A percentile compares a stretch with the other conserved stretches of the same genome.
phyloP scores from a whole-genome alignment of 2,888 invertebrate species.

The Drosophila atripex region DNA sequence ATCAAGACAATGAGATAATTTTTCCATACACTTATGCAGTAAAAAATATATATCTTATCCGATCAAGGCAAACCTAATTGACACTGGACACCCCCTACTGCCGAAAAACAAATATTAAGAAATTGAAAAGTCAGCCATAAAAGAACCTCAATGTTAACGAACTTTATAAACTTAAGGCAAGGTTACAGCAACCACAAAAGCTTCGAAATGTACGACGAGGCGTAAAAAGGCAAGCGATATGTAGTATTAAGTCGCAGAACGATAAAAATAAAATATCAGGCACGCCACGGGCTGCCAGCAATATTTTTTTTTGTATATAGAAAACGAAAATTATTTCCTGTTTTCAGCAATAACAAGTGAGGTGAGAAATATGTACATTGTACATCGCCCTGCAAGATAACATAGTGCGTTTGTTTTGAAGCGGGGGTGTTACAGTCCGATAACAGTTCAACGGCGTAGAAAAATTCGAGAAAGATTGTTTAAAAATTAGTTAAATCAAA shows the following conservation, averaged over 20 bases:
- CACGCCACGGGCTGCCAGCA: slow-evolving; percentile 45
- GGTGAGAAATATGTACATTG: slow-evolving; percentile 14
- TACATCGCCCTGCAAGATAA: slow-evolving; percentile 19
- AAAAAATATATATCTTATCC: not conserved
- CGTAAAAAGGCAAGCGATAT: slow-evolving; percentile 37
- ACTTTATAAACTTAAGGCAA: slow-evolving; percentile 55
- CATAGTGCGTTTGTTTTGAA: slow-evolving; percentile 12
- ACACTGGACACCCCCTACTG: slow-evolving; percentile 21
- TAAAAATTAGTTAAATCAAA: too few relatives aligned
- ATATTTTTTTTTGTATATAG: slow-evolving; percentile 55
- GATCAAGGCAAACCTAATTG: slow-evolving; percentile 24
- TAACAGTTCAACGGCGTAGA: not conserved
- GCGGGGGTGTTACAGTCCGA: not conserved
- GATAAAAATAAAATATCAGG: slow-evolving; percentile 48
- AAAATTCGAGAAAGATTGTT: too few relatives aligned
- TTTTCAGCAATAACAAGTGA: slow-evolving; percentile 46
- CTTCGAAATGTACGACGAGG: slow-evolving; percentile 33
- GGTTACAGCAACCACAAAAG: slow-evolving; percentile 36
- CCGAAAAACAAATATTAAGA: slow-evolving; percentile 29
- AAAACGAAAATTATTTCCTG: slow-evolving; percentile 69
- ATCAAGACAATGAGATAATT: too few relatives aligned
- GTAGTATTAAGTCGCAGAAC: slow-evolving; percentile 42
- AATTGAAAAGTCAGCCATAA: slow-evolving; percentile 32
- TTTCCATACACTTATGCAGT: too few relatives aligned
- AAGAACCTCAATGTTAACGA: slow-evolving; percentile 50